Evolutionary conservation across 2,113 vertebrate genomes (phyloP).

Genomic region (Pseudolaguvia tuberculata): DNA sequence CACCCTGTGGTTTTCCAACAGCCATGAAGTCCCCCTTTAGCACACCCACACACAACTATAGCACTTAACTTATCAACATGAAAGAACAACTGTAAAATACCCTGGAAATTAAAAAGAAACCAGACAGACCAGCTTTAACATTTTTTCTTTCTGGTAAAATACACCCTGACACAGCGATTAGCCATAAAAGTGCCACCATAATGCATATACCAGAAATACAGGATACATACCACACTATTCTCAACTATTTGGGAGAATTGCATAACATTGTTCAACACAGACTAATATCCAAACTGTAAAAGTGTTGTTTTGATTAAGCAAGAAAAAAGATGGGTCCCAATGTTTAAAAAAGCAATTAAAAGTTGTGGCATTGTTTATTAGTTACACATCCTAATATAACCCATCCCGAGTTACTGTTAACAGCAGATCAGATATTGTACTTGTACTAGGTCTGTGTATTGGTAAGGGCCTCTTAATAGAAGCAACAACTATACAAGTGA

Average conservation of each 20-base stretch:
- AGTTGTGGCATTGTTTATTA: too few species aligned
- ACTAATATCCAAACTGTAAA: neutral
- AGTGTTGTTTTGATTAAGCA: neutral
- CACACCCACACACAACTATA: neutral
- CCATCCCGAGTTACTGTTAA: slow-evolving; percentile 1
- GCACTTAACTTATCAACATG: neutral
- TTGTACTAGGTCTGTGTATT: neutral
- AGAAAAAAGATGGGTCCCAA: too few species aligned
- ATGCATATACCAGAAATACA: neutral
- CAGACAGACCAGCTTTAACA: slow-evolving; percentile 9
- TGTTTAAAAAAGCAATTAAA: too few species aligned
- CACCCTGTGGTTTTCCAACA: slow-evolving; percentile 35
- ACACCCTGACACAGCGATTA: neutral
- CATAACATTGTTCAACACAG: neutral
- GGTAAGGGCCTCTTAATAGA: too few species aligned
- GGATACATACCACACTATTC: neutral
- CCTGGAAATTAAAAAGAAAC: neutral
- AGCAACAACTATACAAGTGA: too few species aligned
- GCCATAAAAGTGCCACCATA: neutral
- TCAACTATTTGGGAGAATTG: too few species aligned
- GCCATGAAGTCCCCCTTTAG: neutral
- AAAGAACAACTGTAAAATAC: slow-evolving; percentile 3
- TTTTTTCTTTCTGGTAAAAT: slow-evolving; percentile 2
- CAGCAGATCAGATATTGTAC: neutral
- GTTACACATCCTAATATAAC: neutral